Percentiles rank a stretch among this genome's conserved stretches.
These are phyloP conservation scores for Podilymbus podiceps DNA, from an alignment of 2,113 vertebrate species.

Conservation along the genomic window DNA sequence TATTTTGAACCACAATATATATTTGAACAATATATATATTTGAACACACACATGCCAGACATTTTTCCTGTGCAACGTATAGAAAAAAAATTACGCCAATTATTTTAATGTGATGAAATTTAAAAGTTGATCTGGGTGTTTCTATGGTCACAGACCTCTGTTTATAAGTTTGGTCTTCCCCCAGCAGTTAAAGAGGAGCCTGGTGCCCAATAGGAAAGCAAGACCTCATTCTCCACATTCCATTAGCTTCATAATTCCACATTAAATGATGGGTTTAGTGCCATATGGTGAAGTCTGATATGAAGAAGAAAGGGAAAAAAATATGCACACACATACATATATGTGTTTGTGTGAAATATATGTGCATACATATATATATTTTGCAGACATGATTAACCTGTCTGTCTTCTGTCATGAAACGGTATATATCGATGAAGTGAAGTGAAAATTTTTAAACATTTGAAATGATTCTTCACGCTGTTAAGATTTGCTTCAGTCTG, in stretches of 20 bases:
- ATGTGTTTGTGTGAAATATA: background rate
- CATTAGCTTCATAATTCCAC: slow-evolving; percentile 53
- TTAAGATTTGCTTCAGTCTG: background rate
- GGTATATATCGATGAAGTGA: background rate
- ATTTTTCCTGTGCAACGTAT: background rate
- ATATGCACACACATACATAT: background rate
- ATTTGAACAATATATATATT: background rate
- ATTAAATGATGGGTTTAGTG: slow-evolving; percentile 16
- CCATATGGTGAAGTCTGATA: slow-evolving; percentile 37
- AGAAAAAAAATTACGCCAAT: background rate
- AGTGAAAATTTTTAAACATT: background rate
- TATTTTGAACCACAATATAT: background rate
- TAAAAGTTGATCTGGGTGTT: slow-evolving; percentile 10
- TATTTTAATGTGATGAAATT: slow-evolving; percentile 15
- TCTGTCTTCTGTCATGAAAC: background rate
- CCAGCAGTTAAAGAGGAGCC: slow-evolving; percentile 1
- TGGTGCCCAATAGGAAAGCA: slow-evolving; percentile 41
- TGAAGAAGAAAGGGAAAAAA: background rate
- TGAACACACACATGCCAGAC: background rate
- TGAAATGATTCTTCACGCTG: background rate
- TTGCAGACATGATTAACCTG: background rate
- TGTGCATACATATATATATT: background rate
- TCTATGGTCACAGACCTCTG: slow-evolving; percentile 59
- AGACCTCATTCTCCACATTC: slow-evolving; percentile 55
- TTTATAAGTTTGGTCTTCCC: slow-evolving; percentile 39